Percentiles rank a stretch among this genome's conserved stretches.
phyloP scores from a whole-genome alignment of 2,797 vertebrate genomes.

The Alca torda region DNA sequence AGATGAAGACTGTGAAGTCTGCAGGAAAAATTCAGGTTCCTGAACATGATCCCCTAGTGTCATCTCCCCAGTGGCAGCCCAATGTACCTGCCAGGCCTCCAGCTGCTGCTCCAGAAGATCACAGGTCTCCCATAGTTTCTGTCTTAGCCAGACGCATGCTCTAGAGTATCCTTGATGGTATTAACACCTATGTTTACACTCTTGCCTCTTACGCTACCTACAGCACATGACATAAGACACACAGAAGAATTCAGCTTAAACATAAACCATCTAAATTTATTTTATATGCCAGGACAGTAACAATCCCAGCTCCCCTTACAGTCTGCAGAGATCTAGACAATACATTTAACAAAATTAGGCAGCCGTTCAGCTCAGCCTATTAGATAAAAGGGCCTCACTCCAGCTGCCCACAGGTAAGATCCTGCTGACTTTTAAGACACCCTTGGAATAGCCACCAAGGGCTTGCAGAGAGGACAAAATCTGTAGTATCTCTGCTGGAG shows the following conservation, averaged over 20 bases:
- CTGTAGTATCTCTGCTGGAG: neutral
- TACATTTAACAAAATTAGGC: neutral
- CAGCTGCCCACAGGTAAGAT: neutral
- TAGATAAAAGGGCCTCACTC: neutral
- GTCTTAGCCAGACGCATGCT: rapidly evolving
- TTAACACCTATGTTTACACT: neutral
- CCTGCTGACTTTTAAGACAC: neutral
- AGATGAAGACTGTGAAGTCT: neutral
- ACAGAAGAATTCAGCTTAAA: neutral
- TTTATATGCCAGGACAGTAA: neutral
- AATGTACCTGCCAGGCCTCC: neutral
- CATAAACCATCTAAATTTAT: neutral
- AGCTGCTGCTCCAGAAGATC: neutral
- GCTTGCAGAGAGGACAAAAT: neutral
- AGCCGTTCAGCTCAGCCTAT: neutral
- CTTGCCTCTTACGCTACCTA: neutral
- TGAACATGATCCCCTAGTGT: neutral
- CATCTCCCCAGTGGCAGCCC: neutral
- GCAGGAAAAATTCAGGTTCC: neutral
- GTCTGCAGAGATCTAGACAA: neutral
- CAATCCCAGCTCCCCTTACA: neutral
- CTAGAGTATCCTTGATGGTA: too few relatives aligned
- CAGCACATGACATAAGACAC: neutral
- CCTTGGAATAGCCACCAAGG: neutral
- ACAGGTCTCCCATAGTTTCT: neutral